Conservation (phyloP, 2,797 vertebrate genomes). For the Dallia pectoralis region DNA sequence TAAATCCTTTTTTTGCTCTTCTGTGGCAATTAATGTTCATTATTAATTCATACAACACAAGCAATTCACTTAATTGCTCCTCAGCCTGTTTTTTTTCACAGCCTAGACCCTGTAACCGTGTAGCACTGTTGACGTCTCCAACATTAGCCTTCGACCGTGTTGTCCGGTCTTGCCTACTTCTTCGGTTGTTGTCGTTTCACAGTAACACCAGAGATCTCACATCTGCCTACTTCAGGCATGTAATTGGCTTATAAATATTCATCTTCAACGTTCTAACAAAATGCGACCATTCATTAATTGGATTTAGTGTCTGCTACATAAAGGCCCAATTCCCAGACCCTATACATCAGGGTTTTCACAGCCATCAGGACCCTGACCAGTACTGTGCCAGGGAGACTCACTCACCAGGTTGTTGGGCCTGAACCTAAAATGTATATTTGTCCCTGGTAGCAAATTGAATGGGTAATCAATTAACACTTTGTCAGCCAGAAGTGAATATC, state of each 20-base stretch:
- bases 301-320: conserved; percentile 48
- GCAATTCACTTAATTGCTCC: background rate
- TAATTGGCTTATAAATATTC: conserved; percentile 5
- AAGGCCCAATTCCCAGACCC: conserved; percentile 57
- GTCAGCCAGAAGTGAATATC: too few relatives aligned
- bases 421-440: too few relatives aligned
- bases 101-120: background rate
- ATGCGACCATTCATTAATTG: conserved; percentile 29
- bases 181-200: background rate
- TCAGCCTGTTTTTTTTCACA: background rate
- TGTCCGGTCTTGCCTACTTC: background rate
- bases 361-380: too few relatives aligned
- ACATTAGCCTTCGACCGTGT: background rate
- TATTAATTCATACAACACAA: conserved; percentile 19
- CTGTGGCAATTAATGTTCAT: conserved; percentile 15
- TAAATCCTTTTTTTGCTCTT: conserved; percentile 10
- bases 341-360: conserved; percentile 22
- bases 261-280: conserved; percentile 31
- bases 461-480: too few relatives aligned
- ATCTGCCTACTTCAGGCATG: background rate
- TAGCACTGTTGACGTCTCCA: background rate
- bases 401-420: too few relatives aligned
- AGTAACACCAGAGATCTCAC: background rate
- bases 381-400: too few relatives aligned
- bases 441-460: too few relatives aligned